phyloP scores from a whole-genome alignment of 2,888 invertebrate genomes.

The Drosophila fulvimacula region DNA sequence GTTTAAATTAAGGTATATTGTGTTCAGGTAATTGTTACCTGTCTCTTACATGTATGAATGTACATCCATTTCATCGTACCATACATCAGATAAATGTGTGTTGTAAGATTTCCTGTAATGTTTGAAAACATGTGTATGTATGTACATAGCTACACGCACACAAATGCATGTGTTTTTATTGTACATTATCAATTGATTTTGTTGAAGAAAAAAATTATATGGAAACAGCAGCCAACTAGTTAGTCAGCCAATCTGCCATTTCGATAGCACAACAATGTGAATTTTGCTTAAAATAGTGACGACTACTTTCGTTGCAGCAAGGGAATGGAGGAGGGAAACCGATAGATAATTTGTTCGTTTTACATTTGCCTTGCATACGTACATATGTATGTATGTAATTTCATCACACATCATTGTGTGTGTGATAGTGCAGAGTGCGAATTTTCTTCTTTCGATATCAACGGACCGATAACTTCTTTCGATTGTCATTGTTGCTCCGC shows the following conservation, averaged over 20 bases:
- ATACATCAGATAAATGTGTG: slow-evolving; percentile 16
- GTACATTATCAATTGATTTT: slow-evolving; percentile 47
- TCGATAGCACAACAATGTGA: slow-evolving; percentile 22
- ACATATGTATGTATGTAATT: slow-evolving; percentile 7
- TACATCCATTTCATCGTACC: slow-evolving; percentile 23
- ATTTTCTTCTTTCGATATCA: slow-evolving; percentile 60
- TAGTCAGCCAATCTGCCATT: slow-evolving; percentile 10
- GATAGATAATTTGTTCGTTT: slow-evolving; percentile 17
- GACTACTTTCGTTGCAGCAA: slow-evolving; percentile 6
- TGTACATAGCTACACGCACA: neutral
- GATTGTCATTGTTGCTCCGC: slow-evolving; percentile 52
- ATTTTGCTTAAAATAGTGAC: slow-evolving; percentile 19
- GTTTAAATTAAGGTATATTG: slow-evolving; percentile 24
- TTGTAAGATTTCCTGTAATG: slow-evolving; percentile 28
- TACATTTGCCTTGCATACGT: slow-evolving; percentile 12
- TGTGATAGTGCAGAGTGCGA: slow-evolving; percentile 47
- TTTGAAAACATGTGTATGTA: slow-evolving; percentile 31
- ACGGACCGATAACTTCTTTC: slow-evolving; percentile 57
- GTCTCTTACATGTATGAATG: slow-evolving; percentile 34
- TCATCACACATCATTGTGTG: neutral
- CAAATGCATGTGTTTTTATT: slow-evolving; percentile 19
- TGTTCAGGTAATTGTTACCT: slow-evolving; percentile 45
- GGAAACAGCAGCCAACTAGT: slow-evolving; percentile 14
- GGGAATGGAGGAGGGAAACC: neutral
- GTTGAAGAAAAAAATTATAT: slow-evolving; percentile 33